Evolutionary conservation across 92 coral and sea anemone genomes (phyloP).

Genomic region (Bergia puertoricense): DNA sequence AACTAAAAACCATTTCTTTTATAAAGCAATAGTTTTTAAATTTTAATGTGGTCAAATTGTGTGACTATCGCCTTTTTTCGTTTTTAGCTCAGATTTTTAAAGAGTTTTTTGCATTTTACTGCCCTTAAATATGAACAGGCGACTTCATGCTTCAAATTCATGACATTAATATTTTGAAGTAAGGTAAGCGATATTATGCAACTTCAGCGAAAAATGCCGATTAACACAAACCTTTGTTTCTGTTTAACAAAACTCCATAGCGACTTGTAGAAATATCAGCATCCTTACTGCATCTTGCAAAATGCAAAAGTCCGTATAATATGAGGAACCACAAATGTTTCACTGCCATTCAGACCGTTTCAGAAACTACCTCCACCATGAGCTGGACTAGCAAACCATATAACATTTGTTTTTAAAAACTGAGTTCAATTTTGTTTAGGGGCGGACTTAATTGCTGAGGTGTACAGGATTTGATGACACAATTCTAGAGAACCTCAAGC

Average conservation of each 20-base stretch:
- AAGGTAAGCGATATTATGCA: not conserved
- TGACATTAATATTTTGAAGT: not conserved
- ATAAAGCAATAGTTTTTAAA: too few species aligned
- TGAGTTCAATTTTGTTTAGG: not conserved
- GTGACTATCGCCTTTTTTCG: too few species aligned
- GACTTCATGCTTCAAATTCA: not conserved
- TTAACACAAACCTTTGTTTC: slow-evolving; percentile 9
- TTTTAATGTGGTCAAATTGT: too few species aligned
- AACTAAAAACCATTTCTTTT: too few species aligned
- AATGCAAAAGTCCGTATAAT: not conserved
- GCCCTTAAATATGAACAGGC: not conserved
- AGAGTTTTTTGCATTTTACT: not conserved
- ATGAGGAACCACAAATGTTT: not conserved
- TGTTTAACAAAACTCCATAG: not conserved
- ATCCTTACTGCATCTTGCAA: not conserved
- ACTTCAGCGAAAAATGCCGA: not conserved
- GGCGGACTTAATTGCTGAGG: not conserved
- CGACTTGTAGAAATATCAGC: not conserved
- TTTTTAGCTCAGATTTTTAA: not conserved
- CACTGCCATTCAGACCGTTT: not conserved
- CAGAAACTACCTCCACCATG: not conserved
- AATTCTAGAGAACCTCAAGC: not conserved
- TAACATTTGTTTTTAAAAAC: not conserved
- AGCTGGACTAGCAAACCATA: not conserved
- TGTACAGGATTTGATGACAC: not conserved